phyloP scores from a whole-genome alignment of 2,797 vertebrate genomes.

The Kryptopterus vitreolus region DNA sequence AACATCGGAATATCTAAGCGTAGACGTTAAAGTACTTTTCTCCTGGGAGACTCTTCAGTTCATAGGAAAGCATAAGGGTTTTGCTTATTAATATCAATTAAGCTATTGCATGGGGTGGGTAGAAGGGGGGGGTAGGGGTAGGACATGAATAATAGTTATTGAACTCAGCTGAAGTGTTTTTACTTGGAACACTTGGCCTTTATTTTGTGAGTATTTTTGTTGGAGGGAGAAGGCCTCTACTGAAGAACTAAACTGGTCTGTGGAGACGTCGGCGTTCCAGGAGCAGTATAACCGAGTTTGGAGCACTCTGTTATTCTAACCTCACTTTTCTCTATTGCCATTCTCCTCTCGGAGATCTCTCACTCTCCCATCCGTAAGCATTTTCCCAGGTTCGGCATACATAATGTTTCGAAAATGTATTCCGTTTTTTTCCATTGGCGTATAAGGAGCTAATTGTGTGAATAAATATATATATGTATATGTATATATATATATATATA shows the following conservation, averaged over 20 bases:
- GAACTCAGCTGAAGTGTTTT: conserved; percentile 80
- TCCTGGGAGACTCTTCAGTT: conserved; percentile 59
- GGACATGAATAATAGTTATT: conserved; percentile 77
- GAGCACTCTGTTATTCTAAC: conserved; percentile 76
- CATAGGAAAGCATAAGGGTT: conserved; percentile 55
- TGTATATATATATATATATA: too few relatives aligned
- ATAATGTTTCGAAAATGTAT: neutral
- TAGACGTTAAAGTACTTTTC: conserved; percentile 37
- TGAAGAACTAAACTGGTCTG: conserved; percentile 75
- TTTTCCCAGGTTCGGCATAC: conserved; percentile 31
- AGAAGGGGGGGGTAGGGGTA: conserved; percentile 62
- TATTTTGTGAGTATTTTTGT: conserved; percentile 82
- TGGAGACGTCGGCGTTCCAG: conserved; percentile 73
- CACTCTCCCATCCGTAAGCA: conserved; percentile 28
- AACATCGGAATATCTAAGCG: neutral
- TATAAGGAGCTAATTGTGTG: neutral
- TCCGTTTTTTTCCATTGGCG: neutral
- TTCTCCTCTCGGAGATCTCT: conserved; percentile 43
- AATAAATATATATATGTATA: too few relatives aligned
- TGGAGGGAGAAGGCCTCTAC: conserved; percentile 72
- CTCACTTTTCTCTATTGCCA: conserved; percentile 62
- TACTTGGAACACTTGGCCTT: conserved; percentile 78
- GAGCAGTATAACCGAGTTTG: conserved; percentile 74
- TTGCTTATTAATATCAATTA: conserved; percentile 75
- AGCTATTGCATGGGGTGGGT: conserved; percentile 59